Conservation (phyloP, 2,113 vertebrate species). For the Stercorarius parasiticus region DNA sequence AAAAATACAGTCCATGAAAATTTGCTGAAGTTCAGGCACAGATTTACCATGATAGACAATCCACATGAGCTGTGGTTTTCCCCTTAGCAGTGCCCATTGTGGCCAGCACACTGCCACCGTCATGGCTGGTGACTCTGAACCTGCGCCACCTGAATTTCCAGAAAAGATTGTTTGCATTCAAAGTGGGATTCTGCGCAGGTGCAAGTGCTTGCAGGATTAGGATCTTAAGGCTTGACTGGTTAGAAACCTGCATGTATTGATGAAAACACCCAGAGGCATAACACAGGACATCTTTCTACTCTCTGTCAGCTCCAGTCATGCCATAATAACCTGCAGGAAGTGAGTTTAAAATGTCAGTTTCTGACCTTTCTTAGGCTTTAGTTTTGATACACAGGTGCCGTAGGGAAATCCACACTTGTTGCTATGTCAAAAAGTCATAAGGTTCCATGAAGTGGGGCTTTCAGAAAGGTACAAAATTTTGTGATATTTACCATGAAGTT, state of each 20-base stretch:
- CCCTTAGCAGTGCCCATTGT: accelerated
- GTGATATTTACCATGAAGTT: not conserved
- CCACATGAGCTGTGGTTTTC: not conserved
- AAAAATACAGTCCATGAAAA: not conserved
- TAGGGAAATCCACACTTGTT: not conserved
- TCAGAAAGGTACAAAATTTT: not conserved
- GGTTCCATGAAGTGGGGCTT: not conserved
- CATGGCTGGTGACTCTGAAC: not conserved
- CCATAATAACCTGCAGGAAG: not conserved
- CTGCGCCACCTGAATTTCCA: not conserved
- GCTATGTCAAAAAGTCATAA: not conserved
- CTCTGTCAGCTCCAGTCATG: not conserved
- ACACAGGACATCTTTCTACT: not conserved
- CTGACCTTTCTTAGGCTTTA: not conserved
- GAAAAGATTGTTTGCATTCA: not conserved
- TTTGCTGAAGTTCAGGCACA: not conserved
- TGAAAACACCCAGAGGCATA: not conserved
- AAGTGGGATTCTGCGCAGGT: not conserved
- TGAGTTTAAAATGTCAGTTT: not conserved
- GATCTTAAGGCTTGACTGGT: not conserved
- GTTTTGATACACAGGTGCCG: not conserved
- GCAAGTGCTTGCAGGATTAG: not conserved
- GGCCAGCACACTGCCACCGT: not conserved
- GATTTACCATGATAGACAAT: not conserved
- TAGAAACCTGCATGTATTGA: not conserved